Conservation (phyloP, 64 coral and sea anemone genomes). For the Cladopsammia gracilis region DNA sequence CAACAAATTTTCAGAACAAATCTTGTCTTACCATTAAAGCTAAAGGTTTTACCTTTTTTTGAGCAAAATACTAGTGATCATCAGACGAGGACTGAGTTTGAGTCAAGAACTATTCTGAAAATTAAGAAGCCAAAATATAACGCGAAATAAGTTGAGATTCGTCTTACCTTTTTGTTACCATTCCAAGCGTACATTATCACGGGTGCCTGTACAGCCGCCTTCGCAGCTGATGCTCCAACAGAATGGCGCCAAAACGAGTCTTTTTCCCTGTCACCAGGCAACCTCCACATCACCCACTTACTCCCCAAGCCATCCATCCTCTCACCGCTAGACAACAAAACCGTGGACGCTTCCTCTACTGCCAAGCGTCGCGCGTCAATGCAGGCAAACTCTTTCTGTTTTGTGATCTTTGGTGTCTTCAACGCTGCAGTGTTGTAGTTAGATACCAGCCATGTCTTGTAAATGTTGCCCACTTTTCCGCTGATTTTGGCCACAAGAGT, state of each 20-base stretch:
- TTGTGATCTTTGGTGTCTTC: conserved; percentile 47
- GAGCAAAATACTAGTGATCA: too few species aligned
- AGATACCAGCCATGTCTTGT: conserved; percentile 74
- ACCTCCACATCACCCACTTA: conserved; percentile 80
- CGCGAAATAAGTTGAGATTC: neutral
- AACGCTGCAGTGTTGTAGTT: conserved; percentile 55
- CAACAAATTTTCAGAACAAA: too few species aligned
- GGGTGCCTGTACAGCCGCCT: neutral
- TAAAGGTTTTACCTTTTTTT: too few species aligned
- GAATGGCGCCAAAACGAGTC: conserved; percentile 70
- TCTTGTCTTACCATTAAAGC: too few species aligned
- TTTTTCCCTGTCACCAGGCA: conserved; percentile 66
- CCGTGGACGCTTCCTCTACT: conserved; percentile 44
- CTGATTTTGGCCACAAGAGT: conserved; percentile 90
- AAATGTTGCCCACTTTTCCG: conserved; percentile 76
- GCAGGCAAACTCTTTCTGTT: conserved; percentile 30
- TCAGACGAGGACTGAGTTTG: too few species aligned
- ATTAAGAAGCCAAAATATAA: neutral
- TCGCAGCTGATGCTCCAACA: conserved; percentile 25
- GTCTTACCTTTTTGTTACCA: conserved; percentile 54
- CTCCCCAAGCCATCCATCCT: conserved; percentile 50
- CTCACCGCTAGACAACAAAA: conserved; percentile 81
- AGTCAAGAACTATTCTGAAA: too few species aligned
- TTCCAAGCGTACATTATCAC: conserved; percentile 73
- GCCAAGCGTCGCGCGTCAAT: conserved; percentile 79